These are phyloP conservation scores for Tetramorium simillimum DNA, from an alignment of 1,140 invertebrate species.

Conservation along the genomic window DNA sequence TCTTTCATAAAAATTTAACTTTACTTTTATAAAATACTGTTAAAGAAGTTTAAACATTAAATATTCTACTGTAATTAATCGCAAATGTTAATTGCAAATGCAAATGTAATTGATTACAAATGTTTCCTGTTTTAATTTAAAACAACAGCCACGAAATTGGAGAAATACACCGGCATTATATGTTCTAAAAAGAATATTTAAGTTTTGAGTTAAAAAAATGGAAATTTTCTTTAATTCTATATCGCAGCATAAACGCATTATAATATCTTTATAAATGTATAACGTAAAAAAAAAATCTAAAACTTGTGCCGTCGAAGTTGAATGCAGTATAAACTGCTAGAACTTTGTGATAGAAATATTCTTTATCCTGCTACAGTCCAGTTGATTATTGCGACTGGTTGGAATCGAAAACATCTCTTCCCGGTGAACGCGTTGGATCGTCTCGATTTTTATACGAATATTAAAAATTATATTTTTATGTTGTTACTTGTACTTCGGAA, in stretches of 20 bases:
- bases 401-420: constrained; percentile 30
- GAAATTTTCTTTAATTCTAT: constrained; percentile 11
- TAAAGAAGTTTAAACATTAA: constrained; percentile 29
- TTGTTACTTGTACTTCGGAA: constrained; percentile 49
- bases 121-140: not conserved
- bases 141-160: not conserved
- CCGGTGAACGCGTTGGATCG: not conserved
- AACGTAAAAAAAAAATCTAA: not conserved
- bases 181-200: not conserved
- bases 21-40: constrained; percentile 44
- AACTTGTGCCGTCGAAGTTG: constrained; percentile 50
- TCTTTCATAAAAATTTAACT: constrained; percentile 17
- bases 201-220: not conserved
- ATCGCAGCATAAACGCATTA: not conserved
- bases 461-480: constrained; percentile 40
- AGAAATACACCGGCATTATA: not conserved
- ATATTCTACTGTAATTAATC: constrained; percentile 31
- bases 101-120: constrained; percentile 17
- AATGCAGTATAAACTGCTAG: constrained; percentile 49
- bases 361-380: constrained; percentile 40
- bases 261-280: not conserved
- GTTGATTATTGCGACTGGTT: constrained; percentile 53
- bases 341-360: constrained; percentile 51
- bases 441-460: constrained; percentile 2
- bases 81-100: not conserved